Conservation (phyloP, 1,140 invertebrate species). For the Tetraneura akinire region DNA sequence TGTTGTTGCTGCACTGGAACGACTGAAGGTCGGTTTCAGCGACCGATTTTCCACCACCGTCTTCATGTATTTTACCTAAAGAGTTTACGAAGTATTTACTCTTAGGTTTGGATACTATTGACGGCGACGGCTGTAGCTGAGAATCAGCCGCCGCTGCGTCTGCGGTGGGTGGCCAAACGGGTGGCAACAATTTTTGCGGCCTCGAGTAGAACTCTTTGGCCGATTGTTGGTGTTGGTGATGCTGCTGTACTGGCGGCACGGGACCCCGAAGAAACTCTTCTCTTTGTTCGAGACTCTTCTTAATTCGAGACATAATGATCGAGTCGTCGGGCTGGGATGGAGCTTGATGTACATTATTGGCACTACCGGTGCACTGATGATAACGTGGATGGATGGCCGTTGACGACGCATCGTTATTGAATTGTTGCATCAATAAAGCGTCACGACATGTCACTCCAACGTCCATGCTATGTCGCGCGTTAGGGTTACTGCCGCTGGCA, state of each 20-base stretch:
- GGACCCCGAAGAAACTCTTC: slow-evolving; percentile 81
- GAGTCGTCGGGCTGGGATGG: slow-evolving; percentile 64
- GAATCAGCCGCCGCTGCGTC: not conserved
- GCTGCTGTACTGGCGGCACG: slow-evolving; percentile 61
- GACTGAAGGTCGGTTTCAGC: not conserved
- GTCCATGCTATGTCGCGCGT: slow-evolving; percentile 49
- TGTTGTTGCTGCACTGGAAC: not conserved
- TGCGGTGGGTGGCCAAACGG: slow-evolving; percentile 71
- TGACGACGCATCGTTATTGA: not conserved
- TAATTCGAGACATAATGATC: slow-evolving; percentile 70
- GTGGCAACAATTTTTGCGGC: slow-evolving; percentile 73
- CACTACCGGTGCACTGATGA: slow-evolving; percentile 53
- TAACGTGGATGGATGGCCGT: not conserved
- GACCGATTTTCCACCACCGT: not conserved
- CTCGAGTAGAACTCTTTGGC: slow-evolving; percentile 74
- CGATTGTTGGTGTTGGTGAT: slow-evolving; percentile 56
- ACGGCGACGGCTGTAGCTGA: not conserved
- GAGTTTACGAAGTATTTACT: slow-evolving; percentile 47
- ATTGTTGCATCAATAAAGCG: not conserved
- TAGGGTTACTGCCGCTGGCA: not conserved
- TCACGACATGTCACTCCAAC: slow-evolving; percentile 38
- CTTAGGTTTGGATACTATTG: not conserved
- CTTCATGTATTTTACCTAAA: slow-evolving; percentile 53
- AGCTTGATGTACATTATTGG: slow-evolving; percentile 52
- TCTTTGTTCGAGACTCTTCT: slow-evolving; percentile 82